Percentiles rank a stretch among this genome's conserved stretches.
phyloP scores from a whole-genome alignment of 2,888 invertebrate genomes.

The Dermolepida albohirtum region DNA sequence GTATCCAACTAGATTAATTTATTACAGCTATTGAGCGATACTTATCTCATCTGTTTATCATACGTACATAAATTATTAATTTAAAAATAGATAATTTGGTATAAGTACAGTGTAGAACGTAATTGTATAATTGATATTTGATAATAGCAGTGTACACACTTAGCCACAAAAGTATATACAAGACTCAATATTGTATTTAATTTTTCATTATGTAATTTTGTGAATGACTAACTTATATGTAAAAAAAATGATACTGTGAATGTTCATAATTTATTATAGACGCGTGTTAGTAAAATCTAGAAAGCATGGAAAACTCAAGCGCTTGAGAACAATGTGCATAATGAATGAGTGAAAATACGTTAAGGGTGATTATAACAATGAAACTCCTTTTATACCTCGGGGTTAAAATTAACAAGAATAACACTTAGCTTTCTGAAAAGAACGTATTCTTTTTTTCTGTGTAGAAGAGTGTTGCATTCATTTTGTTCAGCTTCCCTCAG shows the following conservation, averaged over 20 bases:
- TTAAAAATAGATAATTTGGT: conserved; percentile 8
- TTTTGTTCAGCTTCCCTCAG: no score
- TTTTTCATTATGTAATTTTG: not conserved
- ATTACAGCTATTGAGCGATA: conserved; percentile 7
- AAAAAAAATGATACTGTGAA: not conserved
- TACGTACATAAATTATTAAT: conserved; percentile 9
- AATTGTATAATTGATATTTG: not conserved
- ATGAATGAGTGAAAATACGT: conserved; percentile 53
- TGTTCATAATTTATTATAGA: not conserved
- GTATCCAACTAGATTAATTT: not conserved
- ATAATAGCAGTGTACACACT: no score
- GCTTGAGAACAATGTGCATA: conserved; percentile 50
- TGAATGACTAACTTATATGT: not conserved
- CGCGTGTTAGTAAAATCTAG: conserved; percentile 10
- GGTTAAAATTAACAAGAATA: conserved; percentile 54
- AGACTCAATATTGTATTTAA: no score
- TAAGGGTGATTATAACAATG: conserved; percentile 55
- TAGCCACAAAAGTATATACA: no score
- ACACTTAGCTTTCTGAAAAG: conserved; percentile 33
- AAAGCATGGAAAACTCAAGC: conserved; percentile 37
- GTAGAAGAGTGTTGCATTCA: no score
- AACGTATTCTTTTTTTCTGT: no score
- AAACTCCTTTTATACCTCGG: conserved; percentile 49
- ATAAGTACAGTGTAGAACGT: not conserved
- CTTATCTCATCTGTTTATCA: conserved; percentile 17